These are phyloP conservation scores for Trogon melanurus DNA, from an alignment of 2,113 vertebrate species.

Conservation along the genomic window DNA sequence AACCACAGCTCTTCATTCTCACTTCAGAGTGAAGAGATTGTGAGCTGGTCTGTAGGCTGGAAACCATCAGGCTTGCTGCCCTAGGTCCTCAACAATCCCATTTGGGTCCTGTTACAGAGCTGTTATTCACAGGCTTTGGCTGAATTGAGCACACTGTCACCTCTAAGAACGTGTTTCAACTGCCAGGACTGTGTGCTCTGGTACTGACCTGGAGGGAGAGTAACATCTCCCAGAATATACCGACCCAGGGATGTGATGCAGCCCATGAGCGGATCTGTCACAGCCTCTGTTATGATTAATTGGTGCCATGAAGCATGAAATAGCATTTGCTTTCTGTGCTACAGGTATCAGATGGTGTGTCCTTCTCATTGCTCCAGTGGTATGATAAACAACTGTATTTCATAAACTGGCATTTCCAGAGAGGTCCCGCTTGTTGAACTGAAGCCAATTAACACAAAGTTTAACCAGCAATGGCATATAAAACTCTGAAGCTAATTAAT, in stretches of 20 bases:
- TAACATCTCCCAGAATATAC: background rate
- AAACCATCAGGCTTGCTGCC: background rate
- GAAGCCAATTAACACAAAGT: background rate
- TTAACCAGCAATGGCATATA: background rate
- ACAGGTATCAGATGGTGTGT: background rate
- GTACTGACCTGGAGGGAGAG: background rate
- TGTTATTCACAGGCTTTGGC: background rate
- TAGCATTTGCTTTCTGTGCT: slow-evolving; percentile 24
- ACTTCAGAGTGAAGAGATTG: fast-evolving
- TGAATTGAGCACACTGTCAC: background rate
- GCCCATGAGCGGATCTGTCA: background rate
- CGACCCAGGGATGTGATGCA: background rate
- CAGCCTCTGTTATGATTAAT: background rate
- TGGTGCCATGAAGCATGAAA: slow-evolving; percentile 5
- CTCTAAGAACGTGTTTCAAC: background rate
- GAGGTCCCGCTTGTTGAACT: background rate
- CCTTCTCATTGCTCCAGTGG: background rate
- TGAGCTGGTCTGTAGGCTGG: background rate
- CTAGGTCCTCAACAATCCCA: background rate
- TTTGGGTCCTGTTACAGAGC: background rate
- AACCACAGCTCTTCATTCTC: background rate
- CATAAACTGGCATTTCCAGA: background rate
- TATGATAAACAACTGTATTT: slow-evolving; percentile 12
- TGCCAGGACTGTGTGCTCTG: background rate
- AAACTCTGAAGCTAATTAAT: slow-evolving; percentile 10